Base-by-base conservation (phyloP, 2,113 vertebrate genomes). In the Hippocampus abdominalis region DNA sequence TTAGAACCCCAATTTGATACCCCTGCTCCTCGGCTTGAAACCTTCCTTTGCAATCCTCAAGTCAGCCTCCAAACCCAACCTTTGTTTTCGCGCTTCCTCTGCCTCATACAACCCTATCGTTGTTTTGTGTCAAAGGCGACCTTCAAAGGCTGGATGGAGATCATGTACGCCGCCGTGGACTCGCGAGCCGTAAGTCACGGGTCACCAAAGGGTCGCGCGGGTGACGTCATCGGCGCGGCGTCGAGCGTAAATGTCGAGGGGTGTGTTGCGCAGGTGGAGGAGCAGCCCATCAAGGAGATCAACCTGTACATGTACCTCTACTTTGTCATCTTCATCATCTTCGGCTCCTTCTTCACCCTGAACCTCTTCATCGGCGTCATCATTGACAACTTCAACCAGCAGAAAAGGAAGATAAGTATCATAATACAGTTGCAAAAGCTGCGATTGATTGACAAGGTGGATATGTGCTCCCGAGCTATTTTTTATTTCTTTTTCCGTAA, bases 361-460 rank as follows among this genome's bases (percentile, higher is more conserved):
- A 98, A 98, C 76, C 94, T 99, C 68, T 98, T 99, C 89, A 98
- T 98, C 3, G 97, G 97, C 62, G 96, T 99, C 85, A 99, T 99
- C 91, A 98, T 98, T 39, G 97, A 99, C 84, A 99, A 99, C 88
- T 99, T 99, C 84, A 99, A 99, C 92, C 97, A 99, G 68, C 96
- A 99, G 89, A 99, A 99, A 86, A 92, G 96, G 91, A 98, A 98
- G 97, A 99, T 98, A 91, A 90, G 97, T 93, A n/a, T n/a, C n/a
- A 36, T 36, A 36, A 36, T 36, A 36, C 32, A 6, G 32, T 36
- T 36, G 32, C 32, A 36, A 36, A 36, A 36, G 32, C 32, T 36
- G 32, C 5, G 32, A 36, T 36, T 36, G 32, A 36, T 36, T 36
- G 32, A 36, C 32, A 36, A 36, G 32, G 32, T 36, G 32, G 32